Evolutionary conservation across 2,888 invertebrate species (phyloP), one percentile per base, ranked within the genome.

Genomic region (Diachrysia chrysitis): DNA sequence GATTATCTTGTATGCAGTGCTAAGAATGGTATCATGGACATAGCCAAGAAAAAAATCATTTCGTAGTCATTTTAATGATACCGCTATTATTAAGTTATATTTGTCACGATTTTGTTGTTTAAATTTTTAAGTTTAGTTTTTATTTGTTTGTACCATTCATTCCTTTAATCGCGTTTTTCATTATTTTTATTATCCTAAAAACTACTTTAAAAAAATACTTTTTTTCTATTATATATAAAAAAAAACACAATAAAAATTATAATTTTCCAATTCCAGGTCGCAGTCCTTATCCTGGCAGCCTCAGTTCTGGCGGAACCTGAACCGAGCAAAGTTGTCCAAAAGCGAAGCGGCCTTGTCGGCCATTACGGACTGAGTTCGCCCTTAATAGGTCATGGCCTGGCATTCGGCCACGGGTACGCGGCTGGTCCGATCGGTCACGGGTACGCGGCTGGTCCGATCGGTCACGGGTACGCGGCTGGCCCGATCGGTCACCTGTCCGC

Each of bases 251-350:
- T n/a, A n/a, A n/a, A n/a, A n/a, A n/a, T n/a, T n/a, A 2, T 37
- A 3, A 23, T 9, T 35, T 7, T 5, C 12, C 19, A 9, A 16
- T 92, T 92, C 23, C 91, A 95, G 95, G 78, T 93, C 67, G 83
- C 90, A 85, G 73, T 92, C 32, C 82, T 94, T 54, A 88, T 92
- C 79, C 66, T 93, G 87, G 85, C 90, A 71, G 90, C 90, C 55
- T 88, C 93, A 77, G 93, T 91, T 85, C 86, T 94, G 9, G 94
- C 92, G 0, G 93, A 83, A 29, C 82, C 82, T 7, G 82, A 93
- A 85, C 93, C 94, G 70, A 91, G 90, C 82, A 94, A 95, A 89
- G 92, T 92, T 78, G 81, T 95, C 51, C 90, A 95, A 78, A 95
- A 95, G 78, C 90, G 95, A 14, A 95, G 95, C 63, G 95, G 95